Evolutionary conservation across 2,888 invertebrate genomes (phyloP).

Genomic region (Meganola albula): DNA sequence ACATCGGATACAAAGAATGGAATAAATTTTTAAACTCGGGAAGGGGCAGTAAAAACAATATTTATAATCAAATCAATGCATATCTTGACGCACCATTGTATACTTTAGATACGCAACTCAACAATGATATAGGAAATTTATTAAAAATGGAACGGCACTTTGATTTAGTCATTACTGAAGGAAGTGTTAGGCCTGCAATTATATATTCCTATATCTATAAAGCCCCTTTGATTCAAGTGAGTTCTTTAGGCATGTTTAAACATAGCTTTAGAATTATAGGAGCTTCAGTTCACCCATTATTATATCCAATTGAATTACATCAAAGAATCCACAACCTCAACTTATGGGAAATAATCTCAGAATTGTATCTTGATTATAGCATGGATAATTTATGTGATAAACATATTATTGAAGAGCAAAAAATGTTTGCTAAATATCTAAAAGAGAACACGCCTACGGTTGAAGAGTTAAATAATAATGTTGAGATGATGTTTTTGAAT

Average conservation of each 20-base stretch:
- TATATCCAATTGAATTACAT: conserved; percentile 27
- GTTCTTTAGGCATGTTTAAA: conserved; percentile 29
- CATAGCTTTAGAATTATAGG: conserved; percentile 28
- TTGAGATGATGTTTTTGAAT: conserved; percentile 50
- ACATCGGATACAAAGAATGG: conserved; percentile 32
- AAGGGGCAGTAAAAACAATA: conserved; percentile 13
- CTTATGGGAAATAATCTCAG: conserved; percentile 22
- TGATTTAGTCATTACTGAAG: conserved; percentile 29
- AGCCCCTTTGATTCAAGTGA: conserved; percentile 31
- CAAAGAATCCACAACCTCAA: conserved; percentile 26
- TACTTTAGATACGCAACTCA: conserved; percentile 22
- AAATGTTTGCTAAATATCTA: conserved; percentile 15
- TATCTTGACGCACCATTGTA: conserved; percentile 3
- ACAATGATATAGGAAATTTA: conserved; percentile 20
- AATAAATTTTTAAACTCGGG: conserved; percentile 9
- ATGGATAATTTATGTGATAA: conserved; percentile 4
- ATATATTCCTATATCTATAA: conserved; percentile 26
- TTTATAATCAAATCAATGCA: conserved; percentile 11
- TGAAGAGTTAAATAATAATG: conserved; percentile 30
- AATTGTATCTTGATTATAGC: conserved; percentile 12
- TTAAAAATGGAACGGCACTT: conserved; percentile 20
- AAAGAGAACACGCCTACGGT: conserved; percentile 23
- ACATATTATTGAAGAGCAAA: conserved; percentile 20
- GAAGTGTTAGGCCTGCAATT: conserved; percentile 17
- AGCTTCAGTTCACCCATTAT: conserved; percentile 29